Evolutionary conservation across 2,888 invertebrate species (phyloP), one percentile per base, ranked within the genome.

Genomic region (Xestia rhomboidea): DNA sequence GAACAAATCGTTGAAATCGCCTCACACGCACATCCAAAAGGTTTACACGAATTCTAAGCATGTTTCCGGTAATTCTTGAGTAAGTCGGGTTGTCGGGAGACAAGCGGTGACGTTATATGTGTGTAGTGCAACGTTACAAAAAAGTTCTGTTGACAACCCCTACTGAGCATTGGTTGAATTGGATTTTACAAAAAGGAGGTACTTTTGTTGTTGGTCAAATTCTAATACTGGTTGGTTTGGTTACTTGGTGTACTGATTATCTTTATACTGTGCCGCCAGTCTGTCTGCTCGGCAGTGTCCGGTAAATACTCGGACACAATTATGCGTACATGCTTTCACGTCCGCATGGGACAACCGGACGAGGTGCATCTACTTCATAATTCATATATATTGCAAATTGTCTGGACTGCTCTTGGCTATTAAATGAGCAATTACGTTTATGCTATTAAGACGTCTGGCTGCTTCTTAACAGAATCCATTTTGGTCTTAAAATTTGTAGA

Each of bases 251-350:
- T 62, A 62, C 62, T 62, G 62, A 1, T 21, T 62, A 21, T 34
- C 62, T 21, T 21, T 62, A 34, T 34, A 1, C 10, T 21, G 62
- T 62, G 34, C 21, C 34, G 21, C 11, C 62, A 62, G 62, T 41
- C 78, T 81, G 84, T 83, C 73, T 80, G 76, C 64, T 41, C 60
- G 79, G 75, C 77, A 80, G 78, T 80, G 79, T 68, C 62, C 66
- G 80, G 75, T 78, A 83, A 81, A 85, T 87, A 74, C 72, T 68
- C 78, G 79, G 75, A 72, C 77, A 85, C 79, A 87, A 87, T 88
- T 88, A 88, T 88, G 87, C 87, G 88, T 84, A 82, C 87, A 86
- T 86, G 87, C 76, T 83, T 70, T 62, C 81, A 82, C 81, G 84
- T 82, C 62, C 78, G 66, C 80, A 72, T 76, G 82, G 88, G 82